Conservation (phyloP, 1,140 invertebrate genomes). For the Harpegnathos saltator region DNA sequence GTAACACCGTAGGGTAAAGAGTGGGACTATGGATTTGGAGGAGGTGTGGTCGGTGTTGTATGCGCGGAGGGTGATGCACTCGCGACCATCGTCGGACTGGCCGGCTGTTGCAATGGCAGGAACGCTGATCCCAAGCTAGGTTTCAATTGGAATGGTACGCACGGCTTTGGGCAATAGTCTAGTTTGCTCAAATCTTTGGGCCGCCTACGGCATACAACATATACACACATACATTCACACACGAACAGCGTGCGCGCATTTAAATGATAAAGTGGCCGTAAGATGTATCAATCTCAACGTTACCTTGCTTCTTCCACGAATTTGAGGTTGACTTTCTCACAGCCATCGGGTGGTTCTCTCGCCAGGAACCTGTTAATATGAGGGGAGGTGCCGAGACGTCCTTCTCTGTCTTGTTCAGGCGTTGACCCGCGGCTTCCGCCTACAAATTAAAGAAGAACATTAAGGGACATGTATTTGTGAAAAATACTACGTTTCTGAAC, state of each 20-base stretch:
- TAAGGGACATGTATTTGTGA: neutral
- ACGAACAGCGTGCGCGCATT: neutral
- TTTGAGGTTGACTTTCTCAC: constrained; percentile 92
- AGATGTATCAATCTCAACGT: constrained; percentile 29
- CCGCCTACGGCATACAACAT: constrained; percentile 78
- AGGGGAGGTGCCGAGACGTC: constrained; percentile 90
- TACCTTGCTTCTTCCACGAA: constrained; percentile 89
- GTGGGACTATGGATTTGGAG: constrained; percentile 86
- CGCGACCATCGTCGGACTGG: constrained; percentile 80
- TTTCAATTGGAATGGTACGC: constrained; percentile 90
- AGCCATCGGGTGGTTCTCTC: constrained; percentile 94
- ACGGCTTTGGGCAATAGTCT: constrained; percentile 87
- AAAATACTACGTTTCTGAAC: neutral
- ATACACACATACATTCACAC: constrained; percentile 5
- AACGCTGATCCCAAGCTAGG: constrained; percentile 94
- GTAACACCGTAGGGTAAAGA: constrained; percentile 73
- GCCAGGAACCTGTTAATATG: constrained; percentile 94
- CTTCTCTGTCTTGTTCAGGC: constrained; percentile 87
- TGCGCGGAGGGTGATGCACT: constrained; percentile 81
- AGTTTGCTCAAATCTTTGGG: constrained; percentile 86
- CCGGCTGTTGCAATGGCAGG: constrained; percentile 90
- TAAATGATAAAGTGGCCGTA: constrained; percentile 13
- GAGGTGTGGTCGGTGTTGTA: constrained; percentile 84
- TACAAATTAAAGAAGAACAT: constrained; percentile 72
- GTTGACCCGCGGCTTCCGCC: constrained; percentile 88